phyloP scores from a whole-genome alignment of 1,140 invertebrate species.

The Phymastichus coffea region DNA sequence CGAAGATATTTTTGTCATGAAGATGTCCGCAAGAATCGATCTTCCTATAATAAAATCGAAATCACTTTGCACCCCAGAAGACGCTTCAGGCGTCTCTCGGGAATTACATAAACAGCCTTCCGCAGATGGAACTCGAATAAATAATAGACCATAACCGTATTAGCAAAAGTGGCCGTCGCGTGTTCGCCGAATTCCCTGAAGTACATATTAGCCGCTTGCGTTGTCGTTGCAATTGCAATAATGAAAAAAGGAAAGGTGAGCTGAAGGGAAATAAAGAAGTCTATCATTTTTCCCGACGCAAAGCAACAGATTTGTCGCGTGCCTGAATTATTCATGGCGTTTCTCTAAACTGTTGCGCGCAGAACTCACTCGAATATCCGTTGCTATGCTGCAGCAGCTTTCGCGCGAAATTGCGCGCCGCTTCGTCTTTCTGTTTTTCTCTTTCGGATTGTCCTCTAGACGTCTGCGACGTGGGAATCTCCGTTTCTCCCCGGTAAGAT shows the following conservation, averaged over 20 bases:
- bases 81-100: no score
- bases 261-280: no score
- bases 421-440: not conserved
- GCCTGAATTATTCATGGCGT: slow-evolving; percentile 26
- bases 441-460: not conserved
- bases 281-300: no score
- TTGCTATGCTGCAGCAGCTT: not conserved
- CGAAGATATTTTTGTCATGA: no score
- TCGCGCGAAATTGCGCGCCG: not conserved
- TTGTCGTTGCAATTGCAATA: slow-evolving; percentile 9
- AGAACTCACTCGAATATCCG: not conserved
- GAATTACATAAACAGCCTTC: no score
- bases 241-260: no score
- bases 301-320: slow-evolving; percentile 20
- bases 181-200: slow-evolving; percentile 1
- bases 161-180: not conserved
- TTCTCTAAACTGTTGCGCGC: no score
- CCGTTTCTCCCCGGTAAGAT: no score
- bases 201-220: not conserved
- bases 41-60: no score
- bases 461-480: no score
- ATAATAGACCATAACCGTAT: not conserved
- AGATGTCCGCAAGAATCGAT: no score
- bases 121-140: slow-evolving; percentile 7
- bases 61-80: no score